A percentile compares a stretch with the other conserved stretches of the same genome.
Conservation (phyloP, 1,140 invertebrate species). For the Leucophenga varia region DNA sequence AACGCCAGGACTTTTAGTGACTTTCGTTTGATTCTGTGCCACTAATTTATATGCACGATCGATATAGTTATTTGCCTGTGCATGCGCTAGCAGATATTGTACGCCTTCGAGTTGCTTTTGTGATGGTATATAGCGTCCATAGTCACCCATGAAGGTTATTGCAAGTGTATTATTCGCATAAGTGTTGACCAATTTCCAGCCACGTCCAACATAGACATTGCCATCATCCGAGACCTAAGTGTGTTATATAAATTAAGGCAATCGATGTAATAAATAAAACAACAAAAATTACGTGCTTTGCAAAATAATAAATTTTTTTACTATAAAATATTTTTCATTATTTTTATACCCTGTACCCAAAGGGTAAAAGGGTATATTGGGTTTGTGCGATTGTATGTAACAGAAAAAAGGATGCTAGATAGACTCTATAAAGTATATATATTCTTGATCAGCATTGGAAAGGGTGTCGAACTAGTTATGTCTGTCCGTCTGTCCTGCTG, state of each 20-base stretch:
- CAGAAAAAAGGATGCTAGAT: too few relatives aligned
- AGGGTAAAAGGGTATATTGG: too few relatives aligned
- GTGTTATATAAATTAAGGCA: too few relatives aligned
- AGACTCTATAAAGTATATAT: too few relatives aligned
- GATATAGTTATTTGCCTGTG: slow-evolving; percentile 40
- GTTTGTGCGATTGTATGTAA: too few relatives aligned
- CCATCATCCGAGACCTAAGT: slow-evolving; percentile 63
- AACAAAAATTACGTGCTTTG: slow-evolving; percentile 20
- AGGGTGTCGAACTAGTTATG: too few relatives aligned
- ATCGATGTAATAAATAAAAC: too few relatives aligned
- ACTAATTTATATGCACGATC: slow-evolving; percentile 54
- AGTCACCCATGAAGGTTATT: slow-evolving; percentile 59
- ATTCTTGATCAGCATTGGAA: too few relatives aligned
- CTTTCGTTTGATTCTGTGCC: slow-evolving; percentile 56
- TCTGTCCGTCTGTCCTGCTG: too few relatives aligned
- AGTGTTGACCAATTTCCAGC: slow-evolving; percentile 62
- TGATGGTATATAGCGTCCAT: slow-evolving; percentile 40
- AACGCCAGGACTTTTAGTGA: slow-evolving; percentile 59
- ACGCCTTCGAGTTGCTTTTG: slow-evolving; percentile 49
- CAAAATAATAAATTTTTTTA: too few relatives aligned
- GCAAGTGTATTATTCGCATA: slow-evolving; percentile 58
- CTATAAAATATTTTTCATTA: too few relatives aligned
- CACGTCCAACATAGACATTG: slow-evolving; percentile 64
- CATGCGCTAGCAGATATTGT: slow-evolving; percentile 44
- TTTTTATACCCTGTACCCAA: too few relatives aligned